Base-by-base conservation (phyloP, 2,113 vertebrate species). In the Nerophis lumbriciformis region DNA sequence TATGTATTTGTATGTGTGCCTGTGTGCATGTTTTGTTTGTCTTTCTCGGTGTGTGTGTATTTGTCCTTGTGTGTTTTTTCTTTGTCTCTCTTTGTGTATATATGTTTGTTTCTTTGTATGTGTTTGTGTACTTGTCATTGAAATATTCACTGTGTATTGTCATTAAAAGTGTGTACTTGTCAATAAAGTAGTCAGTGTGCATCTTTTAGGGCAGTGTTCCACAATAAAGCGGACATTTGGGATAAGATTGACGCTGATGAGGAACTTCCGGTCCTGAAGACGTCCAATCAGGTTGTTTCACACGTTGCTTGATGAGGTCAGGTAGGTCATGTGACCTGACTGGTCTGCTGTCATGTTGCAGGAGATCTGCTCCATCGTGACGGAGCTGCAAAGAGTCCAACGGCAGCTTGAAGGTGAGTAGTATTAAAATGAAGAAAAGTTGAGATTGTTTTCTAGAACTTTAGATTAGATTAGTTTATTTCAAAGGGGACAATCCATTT, bases 291-390 rank as follows among this genome's bases (percentile, higher is more conserved):
- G 92, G 96, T 99, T 75, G 8, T 91, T 71, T 12, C 5, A 7
- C n/a, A 6, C 36, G 36, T 54, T 28, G 7, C 14, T 9, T 1
- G 2, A 12, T 13, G 16, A 47, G 1, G 1, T 14, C 2, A 6
- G 49, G 28, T 42, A 28, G 48, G 49, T 49, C 10, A 28, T 15
- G 12, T 11, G 2, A 38, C 1, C 1, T 65, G n/a, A 28, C 13
- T 54, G 7, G 14, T 55, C 48, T 49, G 8, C 12, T 54, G 16
- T 56, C 13, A 0, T 65, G 13, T 79, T 52, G 4, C 78, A 98
- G 96, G 96, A 99, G 75, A 97, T 99, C 72, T 91, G 92, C 61
- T 94, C 92, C 60, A 97, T 99, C 63, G 76, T 99, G 75, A 93
- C 94, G 52, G 96, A 98, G 69, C 89, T 99, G 51, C 84, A 93